phyloP scores from a whole-genome alignment of 2,888 invertebrate species.

The Aelia acuminata region DNA sequence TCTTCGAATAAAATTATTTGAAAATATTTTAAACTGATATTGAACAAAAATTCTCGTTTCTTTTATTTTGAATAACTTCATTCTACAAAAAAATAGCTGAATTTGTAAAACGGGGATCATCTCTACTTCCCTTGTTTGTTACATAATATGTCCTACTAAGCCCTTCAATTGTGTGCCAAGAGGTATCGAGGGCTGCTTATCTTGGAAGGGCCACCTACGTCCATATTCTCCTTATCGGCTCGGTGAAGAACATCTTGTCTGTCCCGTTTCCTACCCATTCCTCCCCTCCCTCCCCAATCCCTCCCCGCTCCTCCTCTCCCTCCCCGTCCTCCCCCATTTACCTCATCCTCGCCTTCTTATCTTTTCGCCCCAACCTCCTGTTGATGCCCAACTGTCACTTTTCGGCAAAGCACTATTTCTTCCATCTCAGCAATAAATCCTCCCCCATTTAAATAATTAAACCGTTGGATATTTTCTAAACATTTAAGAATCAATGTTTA shows the following conservation, averaged over 20 bases:
- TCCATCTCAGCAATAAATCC: not conserved
- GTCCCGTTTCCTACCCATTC: not conserved
- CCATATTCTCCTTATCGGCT: constrained; percentile 6
- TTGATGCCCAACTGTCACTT: not conserved
- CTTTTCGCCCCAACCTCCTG: not conserved
- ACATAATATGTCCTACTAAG: too few species aligned
- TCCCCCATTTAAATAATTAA: not conserved
- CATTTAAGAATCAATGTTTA: too few species aligned
- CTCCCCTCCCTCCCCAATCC: not conserved
- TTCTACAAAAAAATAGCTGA: too few species aligned
- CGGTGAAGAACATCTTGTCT: not conserved
- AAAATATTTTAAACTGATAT: too few species aligned
- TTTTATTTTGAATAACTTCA: too few species aligned
- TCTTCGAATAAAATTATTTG: too few species aligned
- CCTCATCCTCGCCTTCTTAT: not conserved
- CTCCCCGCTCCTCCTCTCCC: not conserved
- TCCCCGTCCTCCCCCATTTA: not conserved
- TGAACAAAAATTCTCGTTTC: too few species aligned
- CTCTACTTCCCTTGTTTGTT: too few species aligned
- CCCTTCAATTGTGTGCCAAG: not conserved
- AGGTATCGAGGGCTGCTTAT: constrained; percentile 14
- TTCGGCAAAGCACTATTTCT: not conserved
- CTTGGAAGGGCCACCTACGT: not conserved
- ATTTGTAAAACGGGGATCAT: too few species aligned
- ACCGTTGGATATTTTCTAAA: not conserved